A percentile compares a stretch with the other conserved stretches of the same genome.
These are phyloP conservation scores for Puma concolor DNA, from an alignment of 2,113 vertebrate genomes.

Conservation along the genomic window DNA sequence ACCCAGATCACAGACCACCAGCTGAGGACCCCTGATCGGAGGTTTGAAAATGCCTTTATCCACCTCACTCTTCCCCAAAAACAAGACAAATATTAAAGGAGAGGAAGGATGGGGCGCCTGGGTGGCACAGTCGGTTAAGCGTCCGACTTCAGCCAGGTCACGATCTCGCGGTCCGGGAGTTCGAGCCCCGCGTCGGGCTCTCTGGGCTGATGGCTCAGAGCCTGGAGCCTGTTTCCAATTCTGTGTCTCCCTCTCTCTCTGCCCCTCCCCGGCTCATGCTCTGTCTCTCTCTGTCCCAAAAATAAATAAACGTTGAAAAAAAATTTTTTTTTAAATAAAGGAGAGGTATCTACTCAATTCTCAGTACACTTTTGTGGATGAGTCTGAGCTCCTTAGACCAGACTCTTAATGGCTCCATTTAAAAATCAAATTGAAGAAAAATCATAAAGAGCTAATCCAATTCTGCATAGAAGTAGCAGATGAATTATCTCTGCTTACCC, in stretches of 20 bases:
- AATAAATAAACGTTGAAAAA: too few relatives aligned
- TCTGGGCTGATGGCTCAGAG: too few relatives aligned
- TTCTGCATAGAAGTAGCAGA: neutral
- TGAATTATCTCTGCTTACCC: neutral
- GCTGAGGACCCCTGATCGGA: neutral
- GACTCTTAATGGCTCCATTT: conserved; percentile 18
- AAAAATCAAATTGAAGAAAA: conserved; percentile 54
- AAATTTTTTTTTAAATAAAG: neutral
- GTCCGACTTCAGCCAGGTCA: too few relatives aligned
- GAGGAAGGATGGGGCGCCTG: neutral
- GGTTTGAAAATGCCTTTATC: neutral
- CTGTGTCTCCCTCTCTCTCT: too few relatives aligned
- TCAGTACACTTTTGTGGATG: neutral
- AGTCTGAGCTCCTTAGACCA: neutral
- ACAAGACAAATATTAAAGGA: neutral
- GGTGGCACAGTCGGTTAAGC: too few relatives aligned
- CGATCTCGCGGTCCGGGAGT: too few relatives aligned
- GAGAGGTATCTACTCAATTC: neutral
- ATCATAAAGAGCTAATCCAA: conserved; percentile 39
- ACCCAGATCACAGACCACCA: neutral
- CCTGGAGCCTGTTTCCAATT: too few relatives aligned
- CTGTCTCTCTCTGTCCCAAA: too few relatives aligned
- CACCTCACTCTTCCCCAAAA: neutral
- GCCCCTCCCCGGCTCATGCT: too few relatives aligned
- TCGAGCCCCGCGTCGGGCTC: too few relatives aligned